Evolutionary conservation across 2,113 vertebrate genomes (phyloP), one percentile per base, ranked within the genome.

Genomic region (Glaucidium brasilianum): DNA sequence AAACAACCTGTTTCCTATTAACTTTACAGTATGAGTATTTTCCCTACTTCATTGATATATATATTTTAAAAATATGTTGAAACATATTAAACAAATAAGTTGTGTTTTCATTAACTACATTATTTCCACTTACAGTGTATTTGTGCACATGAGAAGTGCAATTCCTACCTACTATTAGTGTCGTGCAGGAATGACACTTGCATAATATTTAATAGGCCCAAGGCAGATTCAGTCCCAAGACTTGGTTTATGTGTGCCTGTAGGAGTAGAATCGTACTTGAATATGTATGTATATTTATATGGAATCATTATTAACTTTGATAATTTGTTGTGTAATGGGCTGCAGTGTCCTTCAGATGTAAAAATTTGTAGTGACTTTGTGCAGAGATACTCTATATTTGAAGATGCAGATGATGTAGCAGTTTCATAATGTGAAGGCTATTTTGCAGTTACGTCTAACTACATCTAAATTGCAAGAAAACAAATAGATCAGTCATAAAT

Each of bases 311-410:
- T 76, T 90, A 78, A 63, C 32, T 71, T 68, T 19, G 34, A 45
- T 83, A 27, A 91, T 94, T 89, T 85, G 66, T 78, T 93, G 79
- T 85, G 60, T 71, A 94, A 77, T 64, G 63, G 47, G 26, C 72
- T 91, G 50, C 53, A 85, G 41, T 75, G 55, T 95, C 82, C 71
- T 93, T 96, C 66, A 94, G 62, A 74, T 88, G 67, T 83, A 87
- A 91, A 95, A 93, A 92, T 39, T 63, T 56, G 8, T 52, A 37
- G 18, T 77, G 82, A 72, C 77, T 94, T 85, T 56, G 12, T 93
- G 68, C 69, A 91, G 69, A 26, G 37, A 62, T 63, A 66, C 10
- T 77, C 58, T 66, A 1, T 76, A 68, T 83, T 74, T 96, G 79
- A 92, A 96, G 74, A 84, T 85, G 79, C 37, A 82, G 84, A 53